phyloP scores from a whole-genome alignment of 2,113 vertebrate species.

The Leucosticte australis region DNA sequence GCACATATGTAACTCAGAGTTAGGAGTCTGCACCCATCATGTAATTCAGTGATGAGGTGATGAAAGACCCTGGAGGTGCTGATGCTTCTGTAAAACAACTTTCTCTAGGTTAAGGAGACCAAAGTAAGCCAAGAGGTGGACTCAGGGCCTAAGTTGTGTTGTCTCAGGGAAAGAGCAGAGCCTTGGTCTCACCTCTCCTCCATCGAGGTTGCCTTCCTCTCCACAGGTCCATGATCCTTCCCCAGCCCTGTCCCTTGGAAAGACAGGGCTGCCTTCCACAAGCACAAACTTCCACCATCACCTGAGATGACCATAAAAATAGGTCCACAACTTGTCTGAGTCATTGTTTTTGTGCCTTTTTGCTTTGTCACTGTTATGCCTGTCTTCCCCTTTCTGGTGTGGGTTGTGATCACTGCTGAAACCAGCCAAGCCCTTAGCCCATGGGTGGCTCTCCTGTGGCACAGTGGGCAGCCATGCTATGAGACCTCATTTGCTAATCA shows the following conservation, averaged over 20 bases:
- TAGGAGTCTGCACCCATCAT: fast-evolving
- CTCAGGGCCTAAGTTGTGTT: neutral
- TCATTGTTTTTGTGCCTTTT: neutral
- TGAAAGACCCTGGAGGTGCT: neutral
- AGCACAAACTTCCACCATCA: neutral
- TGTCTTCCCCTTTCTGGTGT: neutral
- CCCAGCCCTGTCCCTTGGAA: neutral
- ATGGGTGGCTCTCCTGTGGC: fast-evolving
- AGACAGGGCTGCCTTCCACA: fast-evolving
- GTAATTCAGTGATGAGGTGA: neutral
- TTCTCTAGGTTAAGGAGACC: neutral
- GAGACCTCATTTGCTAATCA: neutral
- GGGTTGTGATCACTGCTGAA: neutral
- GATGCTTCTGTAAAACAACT: neutral
- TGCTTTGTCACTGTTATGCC: neutral
- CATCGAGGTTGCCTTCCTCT: fast-evolving
- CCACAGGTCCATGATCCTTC: neutral
- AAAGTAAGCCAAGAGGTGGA: fast-evolving
- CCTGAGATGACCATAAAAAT: neutral
- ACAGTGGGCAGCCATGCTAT: fast-evolving
- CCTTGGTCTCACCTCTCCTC: neutral
- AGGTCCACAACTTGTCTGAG: neutral
- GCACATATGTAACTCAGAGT: neutral
- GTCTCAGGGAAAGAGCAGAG: neutral
- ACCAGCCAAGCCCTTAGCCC: neutral